Evolutionary conservation across 2,888 invertebrate species (phyloP).

Genomic region (Adelognathus sp.): DNA sequence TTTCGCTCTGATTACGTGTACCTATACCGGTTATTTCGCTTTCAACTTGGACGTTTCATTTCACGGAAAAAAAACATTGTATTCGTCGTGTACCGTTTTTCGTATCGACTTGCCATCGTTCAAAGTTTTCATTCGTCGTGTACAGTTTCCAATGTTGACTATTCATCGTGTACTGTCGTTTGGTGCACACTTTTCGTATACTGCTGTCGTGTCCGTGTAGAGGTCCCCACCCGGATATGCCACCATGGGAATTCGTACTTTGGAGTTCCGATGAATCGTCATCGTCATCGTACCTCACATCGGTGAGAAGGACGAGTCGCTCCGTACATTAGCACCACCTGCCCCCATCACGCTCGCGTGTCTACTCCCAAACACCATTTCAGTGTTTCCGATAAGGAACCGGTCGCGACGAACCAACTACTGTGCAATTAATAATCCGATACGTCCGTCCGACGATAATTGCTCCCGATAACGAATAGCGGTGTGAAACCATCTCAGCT

Average conservation of each 20-base stretch:
- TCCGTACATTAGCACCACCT: slow-evolving; percentile 44
- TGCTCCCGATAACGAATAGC: neutral
- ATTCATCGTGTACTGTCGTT: too few species aligned
- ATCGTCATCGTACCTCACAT: neutral
- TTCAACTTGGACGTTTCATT: too few species aligned
- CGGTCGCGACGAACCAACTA: neutral
- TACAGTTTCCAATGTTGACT: too few species aligned
- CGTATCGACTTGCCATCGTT: too few species aligned
- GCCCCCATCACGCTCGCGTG: neutral
- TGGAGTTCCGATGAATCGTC: neutral
- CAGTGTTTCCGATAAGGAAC: neutral
- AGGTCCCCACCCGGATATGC: neutral
- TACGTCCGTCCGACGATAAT: neutral
- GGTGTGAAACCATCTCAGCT: slow-evolving; percentile 4
- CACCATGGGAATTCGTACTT: slow-evolving; percentile 42
- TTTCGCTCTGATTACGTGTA: too few species aligned
- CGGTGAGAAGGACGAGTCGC: slow-evolving; percentile 18
- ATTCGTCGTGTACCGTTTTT: too few species aligned
- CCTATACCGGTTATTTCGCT: slow-evolving; percentile 29
- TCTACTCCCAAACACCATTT: too few species aligned
- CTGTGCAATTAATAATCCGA: neutral
- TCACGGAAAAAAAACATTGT: too few species aligned
- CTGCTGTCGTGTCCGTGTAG: too few species aligned
- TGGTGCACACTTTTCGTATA: too few species aligned
- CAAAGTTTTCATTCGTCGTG: too few species aligned